Base-by-base conservation (phyloP, 2,797 vertebrate genomes). In the Spheniscus humboldti region DNA sequence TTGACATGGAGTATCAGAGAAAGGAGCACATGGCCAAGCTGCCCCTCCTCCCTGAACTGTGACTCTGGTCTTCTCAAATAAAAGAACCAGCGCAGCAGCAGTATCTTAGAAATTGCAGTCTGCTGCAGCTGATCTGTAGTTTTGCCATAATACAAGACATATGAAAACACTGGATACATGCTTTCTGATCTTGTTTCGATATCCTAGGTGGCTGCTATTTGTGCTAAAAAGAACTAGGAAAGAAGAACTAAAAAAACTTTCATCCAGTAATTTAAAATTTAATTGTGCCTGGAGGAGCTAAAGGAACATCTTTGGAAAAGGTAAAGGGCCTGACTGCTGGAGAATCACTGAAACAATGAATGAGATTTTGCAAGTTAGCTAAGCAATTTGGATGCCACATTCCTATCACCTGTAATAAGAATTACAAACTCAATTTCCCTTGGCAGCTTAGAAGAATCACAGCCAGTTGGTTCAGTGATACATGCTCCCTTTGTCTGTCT, bases 351-450 rank as follows among this genome's bases (percentile, higher is more conserved):
- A 56, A 76, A 69, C 30, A 86, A 86, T 56, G 7, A 80, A 57
- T 57, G 18, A 82, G n/a, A 88, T 85, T 92, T 95, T 94, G 93
- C 47, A 91, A 86, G 64, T 82, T 93, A 96, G 28, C n/a, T 89
- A 90, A 77, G 37, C 10, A 94, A 53, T 92, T 85, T 90, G 62
- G 39, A 92, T 71, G 22, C 19, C 45, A 47, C 68, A 3, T 59
- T 91, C 31, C 62, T 59, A 56, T 74, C 31, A 56, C 18, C 28
- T 86, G 37, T 76, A 85, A 83, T 72, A 85, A 83, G 41, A 89
- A 86, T 79, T 82, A 90, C n/a, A 78, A 47, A 64, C 12, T 80
- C 20, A 13, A 2, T 81, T 87, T 84, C 52, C 62, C 35, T 92
- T 83, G 64, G 55, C 45, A 81, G 24, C 68, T 91, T 73, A 67